Conservation (phyloP, 2,113 vertebrate species). For the Ammodytes dubius region DNA sequence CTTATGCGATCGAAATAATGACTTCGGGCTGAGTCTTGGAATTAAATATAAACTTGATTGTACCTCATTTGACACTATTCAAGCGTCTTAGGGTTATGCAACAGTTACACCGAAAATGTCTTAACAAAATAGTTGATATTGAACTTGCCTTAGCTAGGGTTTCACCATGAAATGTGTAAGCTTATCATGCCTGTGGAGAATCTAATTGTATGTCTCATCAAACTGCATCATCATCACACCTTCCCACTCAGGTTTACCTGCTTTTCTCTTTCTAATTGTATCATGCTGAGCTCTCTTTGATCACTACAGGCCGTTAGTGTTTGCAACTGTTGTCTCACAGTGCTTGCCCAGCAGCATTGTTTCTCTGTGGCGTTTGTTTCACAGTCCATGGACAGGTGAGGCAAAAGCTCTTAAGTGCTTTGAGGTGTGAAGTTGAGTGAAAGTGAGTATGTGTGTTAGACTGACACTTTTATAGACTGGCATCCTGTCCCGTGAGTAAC, state of each 20-base stretch:
- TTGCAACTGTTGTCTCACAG: background rate
- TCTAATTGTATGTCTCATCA: background rate
- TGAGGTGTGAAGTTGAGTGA: background rate
- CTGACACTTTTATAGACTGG: background rate
- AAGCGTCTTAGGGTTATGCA: background rate
- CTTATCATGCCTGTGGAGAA: background rate
- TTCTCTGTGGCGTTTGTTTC: background rate
- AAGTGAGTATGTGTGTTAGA: background rate
- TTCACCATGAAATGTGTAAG: background rate
- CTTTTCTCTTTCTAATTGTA: background rate
- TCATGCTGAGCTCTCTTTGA: background rate
- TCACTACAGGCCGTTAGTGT: background rate
- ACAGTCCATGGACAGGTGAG: background rate
- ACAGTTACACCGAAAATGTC: slow-evolving; percentile 1
- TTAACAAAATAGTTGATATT: background rate
- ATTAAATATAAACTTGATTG: slow-evolving; percentile 15
- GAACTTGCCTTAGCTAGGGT: background rate
- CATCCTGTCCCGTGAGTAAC: background rate
- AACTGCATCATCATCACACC: background rate
- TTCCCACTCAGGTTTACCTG: slow-evolving; percentile 13
- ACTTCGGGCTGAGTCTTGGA: slow-evolving; percentile 15
- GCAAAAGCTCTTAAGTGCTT: background rate
- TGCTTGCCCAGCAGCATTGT: background rate
- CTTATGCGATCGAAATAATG: slow-evolving; percentile 6
- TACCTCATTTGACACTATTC: background rate